These are phyloP conservation scores for Poecilobothrus nobilitatus DNA, from an alignment of 2,888 invertebrate genomes.

Conservation along the genomic window DNA sequence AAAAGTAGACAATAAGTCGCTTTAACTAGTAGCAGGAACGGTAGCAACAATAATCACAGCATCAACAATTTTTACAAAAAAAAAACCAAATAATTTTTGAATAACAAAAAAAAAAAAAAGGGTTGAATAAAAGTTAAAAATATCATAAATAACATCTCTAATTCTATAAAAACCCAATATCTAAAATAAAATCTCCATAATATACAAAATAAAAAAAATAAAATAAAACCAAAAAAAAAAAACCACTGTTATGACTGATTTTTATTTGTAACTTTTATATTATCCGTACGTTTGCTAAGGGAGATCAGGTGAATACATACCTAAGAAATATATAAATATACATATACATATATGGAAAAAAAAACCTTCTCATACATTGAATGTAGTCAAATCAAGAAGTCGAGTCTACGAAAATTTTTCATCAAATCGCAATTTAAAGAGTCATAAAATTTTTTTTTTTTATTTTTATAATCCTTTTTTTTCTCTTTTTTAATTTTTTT, in stretches of 20 bases:
- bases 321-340: not conserved
- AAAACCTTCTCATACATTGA: too few relatives aligned
- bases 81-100: not conserved
- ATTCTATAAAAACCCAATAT: not conserved
- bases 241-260: too few relatives aligned
- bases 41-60: not conserved
- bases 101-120: not conserved
- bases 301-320: not conserved
- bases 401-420: not conserved
- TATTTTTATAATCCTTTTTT: not conserved
- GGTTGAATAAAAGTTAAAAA: not conserved
- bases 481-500: not conserved
- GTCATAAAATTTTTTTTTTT: not conserved
- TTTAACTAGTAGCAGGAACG: not conserved
- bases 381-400: too few relatives aligned
- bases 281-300: not conserved
- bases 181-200: not conserved
- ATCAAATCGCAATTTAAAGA: not conserved
- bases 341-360: too few relatives aligned
- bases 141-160: not conserved
- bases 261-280: not conserved
- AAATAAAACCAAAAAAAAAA: too few relatives aligned
- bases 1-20: conserved; percentile 4
- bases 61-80: not conserved
- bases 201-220: too few relatives aligned